Base-by-base conservation (phyloP, 2,113 vertebrate genomes). In the Takifugu flavidus region DNA sequence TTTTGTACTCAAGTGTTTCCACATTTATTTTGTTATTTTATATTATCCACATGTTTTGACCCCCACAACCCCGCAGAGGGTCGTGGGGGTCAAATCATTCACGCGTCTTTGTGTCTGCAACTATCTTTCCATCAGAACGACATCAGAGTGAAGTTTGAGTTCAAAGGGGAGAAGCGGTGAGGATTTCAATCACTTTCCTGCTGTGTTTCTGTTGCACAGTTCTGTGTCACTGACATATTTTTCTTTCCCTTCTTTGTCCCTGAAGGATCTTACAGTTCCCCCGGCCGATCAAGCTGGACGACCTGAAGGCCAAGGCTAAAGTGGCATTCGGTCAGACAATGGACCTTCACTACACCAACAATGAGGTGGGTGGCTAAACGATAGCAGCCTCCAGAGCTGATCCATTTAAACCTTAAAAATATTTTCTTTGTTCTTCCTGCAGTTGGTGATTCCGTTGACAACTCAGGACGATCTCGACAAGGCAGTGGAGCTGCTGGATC, bases 271-370 rank as follows among this genome's bases (percentile, higher is more conserved):
- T 98, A 74, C 96, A 98, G 77, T 95, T 99, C 64, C 80, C 93
- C 47, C 94, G 96, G 50, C 97, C 97, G n/a, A 82, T 99, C 82
- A 94, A 91, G 87, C 90, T 99, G 71, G 96, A 97, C 72, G 95
- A 98, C 84, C 91, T 99, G 83, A 90, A 69, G 70, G 74, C 89
- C 50, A 99, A 98, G 88, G 95, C 96, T 71, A 98, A 94, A 89
- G 87, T 93, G 82, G 96, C 95, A 60, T 99, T 99, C 78, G 97
- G 97, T 70, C 97, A 98, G 70, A 79, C 85, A 12, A 96, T 98
- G 96, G 95, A 96, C 84, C 94, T 99, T 59, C 95, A 98, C 91
- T 99, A 99, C 86, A 96, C 95, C 85, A 99, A 98, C 91, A 99
- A 99, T 2, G 97, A 99, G 95, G 97, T 98, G 90, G 1, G 0